Percentiles rank a stretch among this genome's conserved stretches.
Conservation (phyloP, 2,113 vertebrate species). For the Thermophis baileyi region DNA sequence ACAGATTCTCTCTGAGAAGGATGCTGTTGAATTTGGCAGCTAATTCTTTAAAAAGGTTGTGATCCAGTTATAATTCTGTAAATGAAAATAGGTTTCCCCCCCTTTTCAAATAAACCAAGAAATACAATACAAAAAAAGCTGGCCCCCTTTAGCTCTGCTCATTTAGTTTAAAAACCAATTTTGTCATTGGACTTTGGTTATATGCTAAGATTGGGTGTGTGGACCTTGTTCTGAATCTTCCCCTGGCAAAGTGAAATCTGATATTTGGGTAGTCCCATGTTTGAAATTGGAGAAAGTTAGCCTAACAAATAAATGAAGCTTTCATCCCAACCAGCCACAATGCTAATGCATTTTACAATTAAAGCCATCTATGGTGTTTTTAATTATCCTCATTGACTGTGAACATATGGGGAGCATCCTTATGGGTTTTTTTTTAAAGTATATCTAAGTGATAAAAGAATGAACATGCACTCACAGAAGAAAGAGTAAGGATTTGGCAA, state of each 20-base stretch:
- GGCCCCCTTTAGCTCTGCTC: neutral
- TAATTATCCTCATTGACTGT: slow-evolving; percentile 35
- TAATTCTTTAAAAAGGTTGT: neutral
- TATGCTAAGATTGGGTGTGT: neutral
- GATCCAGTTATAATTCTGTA: neutral
- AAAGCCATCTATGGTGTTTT: slow-evolving; percentile 23
- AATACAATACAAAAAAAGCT: neutral
- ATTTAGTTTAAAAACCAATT: neutral
- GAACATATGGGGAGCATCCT: slow-evolving; percentile 27
- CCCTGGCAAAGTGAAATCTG: neutral
- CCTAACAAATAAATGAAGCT: neutral
- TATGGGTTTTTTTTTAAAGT: slow-evolving; percentile 6
- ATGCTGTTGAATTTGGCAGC: neutral
- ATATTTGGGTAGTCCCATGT: neutral
- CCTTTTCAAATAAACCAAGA: neutral
- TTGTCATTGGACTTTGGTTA: neutral
- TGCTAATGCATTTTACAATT: slow-evolving; percentile 7
- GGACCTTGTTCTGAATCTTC: neutral
- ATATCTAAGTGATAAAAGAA: slow-evolving; percentile 21
- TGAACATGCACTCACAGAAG: slow-evolving; percentile 36
- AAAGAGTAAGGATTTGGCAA: slow-evolving; percentile 57
- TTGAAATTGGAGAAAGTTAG: neutral
- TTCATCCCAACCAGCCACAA: slow-evolving; percentile 27
- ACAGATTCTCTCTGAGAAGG: neutral
- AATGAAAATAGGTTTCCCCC: neutral